Base-by-base conservation (phyloP, 2,888 invertebrate species). In the Pherbina coryleti region DNA sequence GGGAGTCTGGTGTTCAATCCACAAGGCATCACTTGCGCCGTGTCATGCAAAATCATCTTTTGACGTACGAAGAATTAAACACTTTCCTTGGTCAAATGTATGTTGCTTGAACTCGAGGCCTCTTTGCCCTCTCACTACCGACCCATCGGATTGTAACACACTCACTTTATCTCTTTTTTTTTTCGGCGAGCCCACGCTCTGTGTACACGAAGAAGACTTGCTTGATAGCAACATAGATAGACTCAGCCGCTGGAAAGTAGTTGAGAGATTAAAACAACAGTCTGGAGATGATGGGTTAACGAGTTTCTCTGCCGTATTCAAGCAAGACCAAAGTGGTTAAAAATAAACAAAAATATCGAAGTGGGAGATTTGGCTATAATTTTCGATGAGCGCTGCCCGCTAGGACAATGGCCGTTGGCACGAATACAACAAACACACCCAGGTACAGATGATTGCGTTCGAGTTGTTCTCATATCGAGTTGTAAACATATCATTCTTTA, bases 1-100 rank as follows among this genome's bases (percentile, higher is more conserved):
- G 78, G 76, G 80, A 78, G 60, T 77, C 80, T 2, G 79, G 76
- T 1, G 79, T 82, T 14, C 81, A 82, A 62, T 76, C 77, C 3
- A 60, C 73, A 1, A 80, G 78, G 62, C 44, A 79, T 51, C 78
- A 80, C 49, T 62, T 81, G 28, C 76, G 74, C 31, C 73, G 79
- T 17, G 69, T 77, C 19, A 76, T 76, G 53, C 5, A 25, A 2
- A 22, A 71, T 37, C 74, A 57, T 22, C 25, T 76, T 37, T 37
- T 79, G 17, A 64, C 28, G 8, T 64, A 31, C 17, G 64, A 64
- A 64, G 34, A 64, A 31, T 31, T 64, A 76, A 34, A 53, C 9
- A 80, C 78, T 3, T 14, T 80, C 2, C 66, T 79, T 0, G 34
- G 37, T 19, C 70, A 76, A 53, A 80, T 79, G 76, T 80, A 73